Evolutionary conservation across 1,140 invertebrate species (phyloP), one percentile per base, ranked within the genome.

Genomic region (Ceratosolen fusciceps): DNA sequence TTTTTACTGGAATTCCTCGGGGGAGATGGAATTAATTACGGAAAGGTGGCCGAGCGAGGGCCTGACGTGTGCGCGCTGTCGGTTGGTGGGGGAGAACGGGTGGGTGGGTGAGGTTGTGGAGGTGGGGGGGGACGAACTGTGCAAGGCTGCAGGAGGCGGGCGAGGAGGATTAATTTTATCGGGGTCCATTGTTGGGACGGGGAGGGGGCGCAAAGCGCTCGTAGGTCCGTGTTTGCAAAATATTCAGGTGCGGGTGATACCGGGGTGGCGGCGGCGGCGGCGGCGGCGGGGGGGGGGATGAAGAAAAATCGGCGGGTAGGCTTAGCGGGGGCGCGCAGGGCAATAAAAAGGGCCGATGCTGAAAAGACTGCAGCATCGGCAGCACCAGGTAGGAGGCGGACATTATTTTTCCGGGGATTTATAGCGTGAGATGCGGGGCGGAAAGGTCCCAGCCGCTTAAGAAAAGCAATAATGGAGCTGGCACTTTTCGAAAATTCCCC

Each of bases 381-480:
- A 2, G 19, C 19, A 52, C 10, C 49, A 16, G 49, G 49, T 3
- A 16, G 29, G 24, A 8, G 31, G 31, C n/a, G n/a, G n/a, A n/a
- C 14, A 29, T 62, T 19, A 62, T 62, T 31, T 62, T 62, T 29
- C 54, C 5, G n/a, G n/a, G n/a, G n/a, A n/a, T n/a, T n/a, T 10
- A 10, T 5, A 24, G 31, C 16, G 43, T 47, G n/a, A 47, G 8
- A 47, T 16, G 16, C 16, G 16, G 43, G 43, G 43, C 43, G 8
- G 43, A 9, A 16, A 16, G 7, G 43, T 47, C 8, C 34, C 0
- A 16, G 31, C 21, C 19, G 14, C 0, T 70, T 47, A 54, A 37
- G 70, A 73, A 73, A 58, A 58, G 71, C 5, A 29, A 52, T 52
- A 29, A 43, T 52, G 68, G 65, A 71, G 14, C 43, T 43, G 8